Percentiles rank a stretch among this genome's conserved stretches.
phyloP scores from a whole-genome alignment of 1,140 invertebrate species.

The Heliconius melpomene region DNA sequence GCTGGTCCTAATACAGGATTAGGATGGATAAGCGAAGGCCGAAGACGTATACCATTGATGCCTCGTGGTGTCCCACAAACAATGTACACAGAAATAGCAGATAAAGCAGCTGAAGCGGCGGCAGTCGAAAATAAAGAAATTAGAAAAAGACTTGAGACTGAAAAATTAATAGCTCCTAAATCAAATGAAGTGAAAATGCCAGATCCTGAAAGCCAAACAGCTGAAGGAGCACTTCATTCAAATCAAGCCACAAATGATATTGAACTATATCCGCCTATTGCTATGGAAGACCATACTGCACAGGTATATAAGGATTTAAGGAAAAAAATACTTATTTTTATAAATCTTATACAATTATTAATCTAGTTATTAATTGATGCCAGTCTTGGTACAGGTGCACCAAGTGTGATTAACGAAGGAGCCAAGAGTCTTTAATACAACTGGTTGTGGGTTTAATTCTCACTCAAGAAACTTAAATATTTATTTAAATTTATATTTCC shows the following conservation, averaged over 20 bases:
- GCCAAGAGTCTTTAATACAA: too few relatives aligned
- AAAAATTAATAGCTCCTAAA: constrained; percentile 60
- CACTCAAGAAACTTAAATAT: too few relatives aligned
- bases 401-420: too few relatives aligned
- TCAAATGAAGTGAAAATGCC: constrained; percentile 64
- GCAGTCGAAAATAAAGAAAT: constrained; percentile 76
- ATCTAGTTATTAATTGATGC: too few relatives aligned
- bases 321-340: too few relatives aligned
- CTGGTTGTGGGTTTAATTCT: too few relatives aligned
- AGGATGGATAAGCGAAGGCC: constrained; percentile 93
- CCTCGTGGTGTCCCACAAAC: constrained; percentile 91
- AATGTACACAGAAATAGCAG: constrained; percentile 91
- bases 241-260: constrained; percentile 63
- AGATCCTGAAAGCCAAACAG: constrained; percentile 60
- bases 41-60: constrained; percentile 90
- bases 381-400: too few relatives aligned
- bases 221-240: constrained; percentile 48
- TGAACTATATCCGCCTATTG: constrained; percentile 63
- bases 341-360: too few relatives aligned
- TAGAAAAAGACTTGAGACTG: constrained; percentile 63
- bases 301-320: constrained; percentile 47
- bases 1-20: constrained; percentile 89
- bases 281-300: constrained; percentile 72
- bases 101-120: constrained; percentile 81
- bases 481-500: too few relatives aligned